Conservation (phyloP, 2,113 vertebrate species). For the Taxidea taxus region DNA sequence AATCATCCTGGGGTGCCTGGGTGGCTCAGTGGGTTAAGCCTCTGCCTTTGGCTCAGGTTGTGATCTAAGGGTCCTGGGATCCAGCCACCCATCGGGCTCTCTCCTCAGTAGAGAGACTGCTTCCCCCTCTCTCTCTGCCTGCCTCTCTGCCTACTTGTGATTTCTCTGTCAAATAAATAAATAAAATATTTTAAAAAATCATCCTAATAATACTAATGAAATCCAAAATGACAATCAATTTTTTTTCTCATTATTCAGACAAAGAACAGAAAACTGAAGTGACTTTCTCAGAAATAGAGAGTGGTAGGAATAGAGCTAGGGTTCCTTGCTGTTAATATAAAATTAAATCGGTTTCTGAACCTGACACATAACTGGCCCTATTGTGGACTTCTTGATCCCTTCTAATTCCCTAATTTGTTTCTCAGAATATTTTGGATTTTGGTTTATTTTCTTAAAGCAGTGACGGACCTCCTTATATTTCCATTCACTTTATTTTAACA, state of each 20-base stretch:
- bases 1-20: background rate
- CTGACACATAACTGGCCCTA: slow-evolving; percentile 37
- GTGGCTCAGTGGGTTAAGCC: no score
- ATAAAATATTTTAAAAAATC: background rate
- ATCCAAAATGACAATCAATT: background rate
- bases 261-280: background rate
- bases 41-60: no score
- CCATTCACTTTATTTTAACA: slow-evolving; percentile 66
- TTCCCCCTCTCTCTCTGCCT: no score
- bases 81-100: no score
- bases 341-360: background rate
- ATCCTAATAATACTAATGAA: background rate
- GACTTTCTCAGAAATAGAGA: background rate
- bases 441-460: slow-evolving; percentile 70
- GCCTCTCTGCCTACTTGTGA: no score
- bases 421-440: slow-evolving; percentile 62
- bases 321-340: background rate
- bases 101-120: no score
- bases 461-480: slow-evolving; percentile 64
- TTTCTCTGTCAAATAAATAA: no score
- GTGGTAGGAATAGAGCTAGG: background rate
- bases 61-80: no score
- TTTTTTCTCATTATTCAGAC: background rate
- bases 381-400: slow-evolving; percentile 37
- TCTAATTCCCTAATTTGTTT: slow-evolving; percentile 70